Base-by-base conservation (phyloP, 2,797 vertebrate species). In the Trematomus bernacchii region DNA sequence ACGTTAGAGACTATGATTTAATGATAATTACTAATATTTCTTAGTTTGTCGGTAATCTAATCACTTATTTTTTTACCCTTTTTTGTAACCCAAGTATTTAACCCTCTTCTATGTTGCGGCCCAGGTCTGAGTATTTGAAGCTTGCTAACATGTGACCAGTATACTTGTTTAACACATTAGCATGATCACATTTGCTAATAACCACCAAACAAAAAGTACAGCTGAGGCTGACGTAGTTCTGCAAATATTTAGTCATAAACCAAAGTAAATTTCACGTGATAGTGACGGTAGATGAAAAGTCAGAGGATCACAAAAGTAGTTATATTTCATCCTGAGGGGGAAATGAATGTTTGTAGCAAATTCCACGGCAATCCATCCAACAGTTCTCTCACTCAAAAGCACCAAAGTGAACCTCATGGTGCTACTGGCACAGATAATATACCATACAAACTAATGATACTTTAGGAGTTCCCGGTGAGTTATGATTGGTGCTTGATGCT, bases 401-500 rank as follows among this genome's bases (percentile, higher is more conserved):
- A 47, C 11, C 27, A 48, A 23, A 18, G 15, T 43, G 12, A 53
- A 10, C 19, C 19, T 71, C 10, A 18, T 16, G 42, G 46, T 47
- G 23, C n/a, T 1, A 3, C 27, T 8, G 2, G 40, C 13, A 15
- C 27, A 10, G 23, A n/a, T 40, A 30, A 3, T 61, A 3, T 61
- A 18, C 13, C 21, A 15, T 18, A 51, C 42, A 50, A 43, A 30
- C 16, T 12, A 13, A 53, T 12, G 6, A 40, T 16, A 1, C n/a
- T 13, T 47, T 18, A 16, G 19, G 50, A 30, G 57, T 14, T 57
- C n/a, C 10, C 30, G 8, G 15, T 7, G 10, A n/a, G 19, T 21
- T 19, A 8, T 19, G 3, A 6, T 18, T 14, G 0, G 1, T 16
- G 6, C 16, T 42, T 0, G 11, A 0, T 10, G 8, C 10, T 16